Evolutionary conservation across 2,888 invertebrate species (phyloP).

Genomic region (Drosophila borborema): DNA sequence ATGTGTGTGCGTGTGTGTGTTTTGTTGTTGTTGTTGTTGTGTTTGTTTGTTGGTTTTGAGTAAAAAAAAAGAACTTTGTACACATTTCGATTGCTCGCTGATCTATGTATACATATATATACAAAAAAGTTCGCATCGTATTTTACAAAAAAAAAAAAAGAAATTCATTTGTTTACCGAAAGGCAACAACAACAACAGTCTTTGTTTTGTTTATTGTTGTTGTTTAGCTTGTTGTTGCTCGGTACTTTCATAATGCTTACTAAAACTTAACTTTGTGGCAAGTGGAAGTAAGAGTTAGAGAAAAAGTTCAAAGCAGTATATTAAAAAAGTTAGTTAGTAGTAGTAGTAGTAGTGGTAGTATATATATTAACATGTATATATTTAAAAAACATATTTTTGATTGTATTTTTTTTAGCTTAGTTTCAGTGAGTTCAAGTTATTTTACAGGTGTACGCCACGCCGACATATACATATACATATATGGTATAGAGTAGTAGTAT

Average conservation of each 20-base stretch:
- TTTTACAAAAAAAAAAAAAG: conserved; percentile 27
- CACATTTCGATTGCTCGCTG: conserved; percentile 31
- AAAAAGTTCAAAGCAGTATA: conserved; percentile 59
- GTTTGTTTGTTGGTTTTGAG: conserved; percentile 32
- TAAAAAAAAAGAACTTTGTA: conserved; percentile 30
- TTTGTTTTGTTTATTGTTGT: conserved; percentile 15
- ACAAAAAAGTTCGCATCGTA: conserved; percentile 32
- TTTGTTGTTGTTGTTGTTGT: conserved; percentile 23
- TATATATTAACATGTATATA: conserved; percentile 52
- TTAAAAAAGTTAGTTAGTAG: conserved; percentile 43
- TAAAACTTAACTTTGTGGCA: conserved; percentile 45
- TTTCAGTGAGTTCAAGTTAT: conserved; percentile 51
- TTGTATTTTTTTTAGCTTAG: conserved; percentile 17
- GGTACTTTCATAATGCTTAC: conserved; percentile 37
- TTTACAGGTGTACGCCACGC: conserved; percentile 51
- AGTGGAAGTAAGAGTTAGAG: conserved; percentile 58
- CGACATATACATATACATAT: conserved; percentile 29
- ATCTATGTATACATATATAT: conserved; percentile 36
- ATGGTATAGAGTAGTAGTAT: conserved; percentile 1
- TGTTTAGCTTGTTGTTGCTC: conserved; percentile 16
- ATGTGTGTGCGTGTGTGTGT: conserved; percentile 22
- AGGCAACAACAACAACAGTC: conserved; percentile 15
- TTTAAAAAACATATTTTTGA: conserved; percentile 19
- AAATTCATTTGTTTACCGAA: conserved; percentile 6
- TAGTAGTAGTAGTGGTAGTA: conserved; percentile 21